A percentile compares a stretch with the other conserved stretches of the same genome.
These are phyloP conservation scores for Neoniphon sammara DNA, from an alignment of 2,797 vertebrate genomes.

Conservation along the genomic window DNA sequence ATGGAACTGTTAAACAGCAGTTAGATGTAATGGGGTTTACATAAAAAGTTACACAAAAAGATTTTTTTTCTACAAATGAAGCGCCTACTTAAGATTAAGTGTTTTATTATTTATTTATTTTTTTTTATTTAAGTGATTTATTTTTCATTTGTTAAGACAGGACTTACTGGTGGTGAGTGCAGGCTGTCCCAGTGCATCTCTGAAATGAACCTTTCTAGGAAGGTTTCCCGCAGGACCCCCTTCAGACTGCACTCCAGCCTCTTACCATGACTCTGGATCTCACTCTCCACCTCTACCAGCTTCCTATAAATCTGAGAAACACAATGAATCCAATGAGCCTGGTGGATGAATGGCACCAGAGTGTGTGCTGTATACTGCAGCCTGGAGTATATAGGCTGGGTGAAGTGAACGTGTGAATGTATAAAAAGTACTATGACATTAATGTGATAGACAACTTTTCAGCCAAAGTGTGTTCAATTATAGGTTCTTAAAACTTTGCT, in stretches of 20 bases:
- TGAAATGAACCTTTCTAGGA: constrained; percentile 80
- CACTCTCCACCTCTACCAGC: constrained; percentile 75
- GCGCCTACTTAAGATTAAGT: not conserved
- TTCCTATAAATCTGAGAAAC: constrained; percentile 78
- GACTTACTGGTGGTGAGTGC: constrained; percentile 67
- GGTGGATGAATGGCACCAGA: not conserved
- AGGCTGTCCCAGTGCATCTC: constrained; percentile 85
- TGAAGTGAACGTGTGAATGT: too few relatives aligned
- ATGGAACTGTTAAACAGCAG: too few relatives aligned
- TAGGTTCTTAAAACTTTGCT: too few relatives aligned
- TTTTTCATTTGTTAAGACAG: not conserved
- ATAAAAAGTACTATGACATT: too few relatives aligned
- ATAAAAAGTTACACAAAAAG: too few relatives aligned
- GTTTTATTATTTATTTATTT: not conserved
- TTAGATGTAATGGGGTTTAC: too few relatives aligned
- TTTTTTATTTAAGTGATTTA: not conserved
- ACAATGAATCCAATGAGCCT: constrained; percentile 8
- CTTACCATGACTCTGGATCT: constrained; percentile 65
- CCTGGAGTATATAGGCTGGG: too few relatives aligned
- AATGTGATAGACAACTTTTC: not conserved
- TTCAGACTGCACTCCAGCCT: constrained; percentile 82
- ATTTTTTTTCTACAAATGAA: too few relatives aligned
- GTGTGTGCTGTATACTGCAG: not conserved
- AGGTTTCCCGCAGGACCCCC: constrained; percentile 82
- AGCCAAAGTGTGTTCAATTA: too few relatives aligned